Base-by-base conservation (phyloP, 2,113 vertebrate species). In the Chauna torquata region DNA sequence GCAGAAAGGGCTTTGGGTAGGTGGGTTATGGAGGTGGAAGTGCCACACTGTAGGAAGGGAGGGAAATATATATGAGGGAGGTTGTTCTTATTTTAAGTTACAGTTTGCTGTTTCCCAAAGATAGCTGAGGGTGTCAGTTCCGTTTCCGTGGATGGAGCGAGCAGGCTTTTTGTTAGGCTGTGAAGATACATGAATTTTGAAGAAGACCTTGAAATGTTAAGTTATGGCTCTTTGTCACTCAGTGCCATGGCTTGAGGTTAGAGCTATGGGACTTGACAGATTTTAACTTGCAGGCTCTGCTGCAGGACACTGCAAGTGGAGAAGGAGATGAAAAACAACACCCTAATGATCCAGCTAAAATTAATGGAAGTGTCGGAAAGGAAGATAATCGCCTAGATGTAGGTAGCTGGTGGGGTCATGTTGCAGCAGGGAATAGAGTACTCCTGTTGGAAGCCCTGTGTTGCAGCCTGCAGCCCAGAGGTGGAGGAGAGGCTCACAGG, bases 241-340 rank as follows among this genome's bases (percentile, higher is more conserved):
- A 72, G 66, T 70, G 76, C 80, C 86, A 69, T 79, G 93, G 93
- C 82, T 96, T 93, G 87, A 91, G 89, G 91, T 97, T 96, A 90
- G 75, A 93, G 28, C 88, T 70, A 62, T 59, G 54, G 91, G 62
- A 58, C 87, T 85, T 91, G 75, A 87, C 66, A 88, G 87, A 90
- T 90, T 95, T 93, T 94, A 90, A 93, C 82, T 84, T 96, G 23
- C 23, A 92, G 80, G 57, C 72, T 94, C 23, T 93, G 79, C 82
- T 94, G 64, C 47, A 86, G 91, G 55, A 90, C 92, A 62, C 70
- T 82, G 58, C 62, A 88, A 80, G 88, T 83, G 87, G 80, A 93
- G 84, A 91, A 90, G 74, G 68, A 91, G 71, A 66, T 86, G 55
- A 86, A 90, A 93, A 96, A 40, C 88, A 95, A 27, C 74, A 82